Conservation (phyloP, 1,140 invertebrate genomes). For the Drosophila mayri region DNA sequence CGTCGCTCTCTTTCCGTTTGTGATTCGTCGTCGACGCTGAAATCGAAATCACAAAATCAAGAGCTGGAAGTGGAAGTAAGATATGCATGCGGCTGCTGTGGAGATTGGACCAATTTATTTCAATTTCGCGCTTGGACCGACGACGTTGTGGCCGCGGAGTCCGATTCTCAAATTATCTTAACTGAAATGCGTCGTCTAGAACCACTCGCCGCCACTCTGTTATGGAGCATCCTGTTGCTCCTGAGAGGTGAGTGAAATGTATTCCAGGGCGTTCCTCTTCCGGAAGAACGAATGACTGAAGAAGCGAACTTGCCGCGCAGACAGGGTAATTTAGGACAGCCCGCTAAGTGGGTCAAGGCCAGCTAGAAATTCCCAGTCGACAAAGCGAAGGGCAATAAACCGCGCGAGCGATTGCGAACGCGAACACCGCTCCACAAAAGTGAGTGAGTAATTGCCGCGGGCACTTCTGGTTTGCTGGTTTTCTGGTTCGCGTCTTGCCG, state of each 20-base stretch:
- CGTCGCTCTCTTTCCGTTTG: slow-evolving; percentile 58
- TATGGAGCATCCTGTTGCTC: slow-evolving; percentile 30
- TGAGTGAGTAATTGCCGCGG: slow-evolving; percentile 74
- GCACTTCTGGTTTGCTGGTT: slow-evolving; percentile 52
- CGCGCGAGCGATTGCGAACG: slow-evolving; percentile 32
- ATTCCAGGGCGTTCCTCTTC: background rate
- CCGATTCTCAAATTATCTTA: slow-evolving; percentile 2
- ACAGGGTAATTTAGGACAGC: slow-evolving; percentile 42
- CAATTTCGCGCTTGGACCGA: slow-evolving; percentile 69
- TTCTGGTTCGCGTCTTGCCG: slow-evolving; percentile 31
- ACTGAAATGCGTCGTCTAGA: slow-evolving; percentile 28
- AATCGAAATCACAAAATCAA: slow-evolving; percentile 68
- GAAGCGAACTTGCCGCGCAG: slow-evolving; percentile 48
- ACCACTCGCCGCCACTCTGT: slow-evolving; percentile 14
- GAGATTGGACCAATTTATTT: slow-evolving; percentile 79
- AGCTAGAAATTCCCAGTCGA: slow-evolving; percentile 69
- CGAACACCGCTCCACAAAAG: slow-evolving; percentile 49
- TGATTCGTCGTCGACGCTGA: slow-evolving; percentile 64
- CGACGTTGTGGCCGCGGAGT: slow-evolving; percentile 56
- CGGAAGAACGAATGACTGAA: slow-evolving; percentile 65
- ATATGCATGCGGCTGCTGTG: slow-evolving; percentile 60
- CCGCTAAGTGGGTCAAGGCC: slow-evolving; percentile 67
- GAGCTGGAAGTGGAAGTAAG: slow-evolving; percentile 73
- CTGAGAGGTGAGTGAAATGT: slow-evolving; percentile 50
- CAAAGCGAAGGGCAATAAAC: slow-evolving; percentile 79